Evolutionary conservation across 2,113 vertebrate genomes (phyloP).

Genomic region (Myiozetetes cayanensis): DNA sequence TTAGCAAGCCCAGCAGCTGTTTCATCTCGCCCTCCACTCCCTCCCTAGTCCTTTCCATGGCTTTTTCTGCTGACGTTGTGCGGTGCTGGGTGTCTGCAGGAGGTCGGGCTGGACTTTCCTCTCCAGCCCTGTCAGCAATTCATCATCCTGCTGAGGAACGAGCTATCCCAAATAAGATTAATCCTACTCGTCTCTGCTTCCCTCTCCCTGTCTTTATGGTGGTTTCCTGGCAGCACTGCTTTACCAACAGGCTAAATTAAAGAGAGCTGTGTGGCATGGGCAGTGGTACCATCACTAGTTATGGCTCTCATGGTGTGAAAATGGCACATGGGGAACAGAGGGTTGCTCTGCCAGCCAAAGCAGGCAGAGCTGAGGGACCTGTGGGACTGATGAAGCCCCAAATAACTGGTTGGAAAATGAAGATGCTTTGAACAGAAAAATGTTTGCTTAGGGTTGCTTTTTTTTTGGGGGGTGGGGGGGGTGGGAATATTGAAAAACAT

Average conservation of each 20-base stretch:
- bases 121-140: not conserved
- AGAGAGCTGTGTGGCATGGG: not conserved
- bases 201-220: not conserved
- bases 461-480: not conserved
- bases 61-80: not conserved
- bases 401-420: not conserved
- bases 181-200: not conserved
- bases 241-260: not conserved
- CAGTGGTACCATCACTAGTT: accelerated
- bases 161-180: not conserved
- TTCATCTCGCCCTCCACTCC: not conserved
- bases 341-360: not conserved
- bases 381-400: not conserved
- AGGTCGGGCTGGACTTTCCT: not conserved
- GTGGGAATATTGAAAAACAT: not conserved
- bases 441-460: not conserved
- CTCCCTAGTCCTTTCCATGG: not conserved
- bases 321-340: accelerated
- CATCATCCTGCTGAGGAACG: not conserved
- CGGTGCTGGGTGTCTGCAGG: not conserved
- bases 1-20: constrained; percentile 6
- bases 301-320: not conserved
- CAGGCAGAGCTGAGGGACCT: not conserved
- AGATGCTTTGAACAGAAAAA: not conserved
- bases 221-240: not conserved